phyloP scores from a whole-genome alignment of 2,113 vertebrate genomes.

The Columba livia region DNA sequence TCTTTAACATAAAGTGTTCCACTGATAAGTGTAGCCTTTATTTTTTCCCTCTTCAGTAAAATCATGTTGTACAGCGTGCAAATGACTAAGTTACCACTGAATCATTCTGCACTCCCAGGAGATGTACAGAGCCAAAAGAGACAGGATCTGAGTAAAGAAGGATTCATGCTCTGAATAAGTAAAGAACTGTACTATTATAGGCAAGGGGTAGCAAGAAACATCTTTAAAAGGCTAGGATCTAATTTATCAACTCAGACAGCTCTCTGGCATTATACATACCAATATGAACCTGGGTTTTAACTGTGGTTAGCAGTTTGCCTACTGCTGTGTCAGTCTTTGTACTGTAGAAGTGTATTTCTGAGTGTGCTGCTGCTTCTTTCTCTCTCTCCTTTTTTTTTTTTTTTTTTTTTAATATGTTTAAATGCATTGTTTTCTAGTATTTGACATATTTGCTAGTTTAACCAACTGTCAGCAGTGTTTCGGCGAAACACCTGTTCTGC shows the following conservation, averaged over 20 bases:
- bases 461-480: background rate
- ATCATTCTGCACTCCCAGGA: conserved; percentile 49
- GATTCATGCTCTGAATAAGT: conserved; percentile 63
- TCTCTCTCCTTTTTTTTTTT: fast-evolving
- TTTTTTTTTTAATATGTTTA: background rate
- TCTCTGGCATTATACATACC: background rate
- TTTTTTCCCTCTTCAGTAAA: conserved; percentile 38
- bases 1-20: conserved; percentile 41
- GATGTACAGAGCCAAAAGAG: conserved; percentile 55
- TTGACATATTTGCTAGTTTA: background rate
- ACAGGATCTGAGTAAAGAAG: conserved; percentile 53
- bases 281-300: background rate
- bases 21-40: conserved; percentile 14
- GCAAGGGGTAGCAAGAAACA: conserved; percentile 1
- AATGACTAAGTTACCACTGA: conserved; percentile 50
- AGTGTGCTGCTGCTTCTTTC: background rate
- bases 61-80: background rate
- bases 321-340: background rate
- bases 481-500: background rate
- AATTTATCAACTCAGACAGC: conserved; percentile 48
- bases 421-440: background rate
- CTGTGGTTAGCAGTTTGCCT: background rate
- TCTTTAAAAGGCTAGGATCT: conserved; percentile 11
- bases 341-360: background rate
- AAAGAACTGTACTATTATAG: conserved; percentile 44